Evolutionary conservation across 2,888 invertebrate species (phyloP).

Genomic region (Neoscelio sp.): DNA sequence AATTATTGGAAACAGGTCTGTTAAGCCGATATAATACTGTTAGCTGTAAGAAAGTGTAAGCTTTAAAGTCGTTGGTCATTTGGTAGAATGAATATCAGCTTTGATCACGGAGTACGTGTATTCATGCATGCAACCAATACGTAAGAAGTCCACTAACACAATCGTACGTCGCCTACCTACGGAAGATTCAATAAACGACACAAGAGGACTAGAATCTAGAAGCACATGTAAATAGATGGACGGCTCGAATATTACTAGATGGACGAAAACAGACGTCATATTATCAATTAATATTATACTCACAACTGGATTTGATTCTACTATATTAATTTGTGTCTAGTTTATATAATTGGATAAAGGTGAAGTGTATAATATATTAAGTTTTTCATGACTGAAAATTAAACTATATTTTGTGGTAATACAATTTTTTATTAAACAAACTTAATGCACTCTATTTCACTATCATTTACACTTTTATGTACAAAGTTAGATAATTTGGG

Average conservation of each 20-base stretch:
- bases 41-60: slow-evolving; percentile 6
- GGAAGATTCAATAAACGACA: slow-evolving; percentile 40
- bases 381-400: too few species aligned
- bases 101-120: slow-evolving; percentile 21
- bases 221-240: slow-evolving; percentile 35
- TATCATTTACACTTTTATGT: too few species aligned
- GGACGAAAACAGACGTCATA: neutral
- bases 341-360: too few species aligned
- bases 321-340: too few species aligned
- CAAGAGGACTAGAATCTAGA: slow-evolving; percentile 7
- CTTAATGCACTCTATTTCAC: too few species aligned
- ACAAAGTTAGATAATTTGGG: too few species aligned
- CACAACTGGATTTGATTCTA: too few species aligned
- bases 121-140: slow-evolving; percentile 30
- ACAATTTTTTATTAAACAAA: too few species aligned
- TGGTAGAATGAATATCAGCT: slow-evolving; percentile 30
- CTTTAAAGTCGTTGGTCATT: slow-evolving; percentile 31
- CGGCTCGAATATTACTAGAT: slow-evolving; percentile 21
- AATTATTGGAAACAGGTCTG: too few species aligned
- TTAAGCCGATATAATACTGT: slow-evolving; percentile 24
- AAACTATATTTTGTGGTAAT: too few species aligned
- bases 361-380: too few species aligned
- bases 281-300: too few species aligned
- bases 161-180: neutral
- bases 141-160: slow-evolving; percentile 14